Evolutionary conservation across 2,888 invertebrate species (phyloP), one percentile per base, ranked within the genome.

Genomic region (Gastracanthus pulcherrimus): DNA sequence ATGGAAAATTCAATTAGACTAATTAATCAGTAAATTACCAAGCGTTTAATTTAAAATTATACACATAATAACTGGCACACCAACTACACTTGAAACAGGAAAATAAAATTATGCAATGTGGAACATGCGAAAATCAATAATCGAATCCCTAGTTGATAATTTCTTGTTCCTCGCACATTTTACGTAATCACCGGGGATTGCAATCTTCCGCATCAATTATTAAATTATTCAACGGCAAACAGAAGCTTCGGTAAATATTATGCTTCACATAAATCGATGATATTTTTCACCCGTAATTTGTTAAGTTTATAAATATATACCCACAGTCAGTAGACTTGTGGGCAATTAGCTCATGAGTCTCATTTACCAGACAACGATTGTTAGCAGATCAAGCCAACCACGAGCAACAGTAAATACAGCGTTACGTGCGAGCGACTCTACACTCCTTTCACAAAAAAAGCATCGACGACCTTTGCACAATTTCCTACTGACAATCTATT

Each of bases 391-490:
- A n/a, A n/a, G n/a, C n/a, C n/a, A n/a, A n/a, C n/a, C n/a, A n/a
- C n/a, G n/a, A n/a, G n/a, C n/a, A n/a, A n/a, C n/a, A n/a, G n/a
- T n/a, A n/a, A n/a, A n/a, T n/a, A n/a, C n/a, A n/a, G n/a, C n/a
- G n/a, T n/a, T n/a, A n/a, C n/a, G n/a, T n/a, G n/a, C n/a, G n/a
- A n/a, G n/a, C n/a, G n/a, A n/a, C n/a, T n/a, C n/a, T n/a, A n/a
- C n/a, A n/a, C n/a, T n/a, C n/a, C n/a, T n/a, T n/a, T n/a, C n/a
- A n/a, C 29, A 55, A 64, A 64, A 64, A 34, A 19, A 34, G 31
- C 45, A 60, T 0, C 58, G 23, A 55, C 60, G 76, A 76, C 69
- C 69, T 62, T 77, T 77, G 31, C 69, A 62, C 70, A 77, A 77
- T 48, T 62, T 48, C 55, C 41, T 29, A 67, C 60, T n/a, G 36